A percentile compares a stretch with the other conserved stretches of the same genome.
phyloP scores from a whole-genome alignment of 53 echinoderm and acorn worm genomes.

The Holothuria leucospilota region DNA sequence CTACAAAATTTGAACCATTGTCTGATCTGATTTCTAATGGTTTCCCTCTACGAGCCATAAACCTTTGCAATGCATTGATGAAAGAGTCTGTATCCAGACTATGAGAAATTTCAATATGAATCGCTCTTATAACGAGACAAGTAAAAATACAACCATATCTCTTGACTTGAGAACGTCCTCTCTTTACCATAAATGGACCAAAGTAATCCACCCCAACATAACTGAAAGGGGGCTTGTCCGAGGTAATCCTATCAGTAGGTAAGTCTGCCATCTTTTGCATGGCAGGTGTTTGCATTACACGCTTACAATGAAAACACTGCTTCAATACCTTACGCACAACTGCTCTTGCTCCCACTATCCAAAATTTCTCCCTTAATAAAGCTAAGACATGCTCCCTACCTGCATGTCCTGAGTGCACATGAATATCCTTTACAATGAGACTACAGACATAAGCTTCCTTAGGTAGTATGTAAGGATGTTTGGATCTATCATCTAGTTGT shows the following conservation, averaged over 20 bases:
- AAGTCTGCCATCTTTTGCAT: conserved; percentile 64
- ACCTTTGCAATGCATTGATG: conserved; percentile 62
- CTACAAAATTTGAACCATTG: conserved; percentile 63
- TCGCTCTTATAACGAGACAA: conserved; percentile 57
- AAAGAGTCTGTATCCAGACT: conserved; percentile 61
- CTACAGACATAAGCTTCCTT: not conserved
- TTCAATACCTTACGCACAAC: conserved; percentile 17
- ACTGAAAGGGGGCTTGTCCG: conserved; percentile 58
- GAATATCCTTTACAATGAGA: conserved; percentile 35
- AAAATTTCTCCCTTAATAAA: conserved; percentile 49
- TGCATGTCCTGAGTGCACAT: conserved; percentile 39
- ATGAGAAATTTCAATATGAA: conserved; percentile 60
- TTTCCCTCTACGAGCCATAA: conserved; percentile 61
- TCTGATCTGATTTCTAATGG: conserved; percentile 55
- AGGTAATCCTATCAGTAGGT: conserved; percentile 51
- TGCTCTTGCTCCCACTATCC: conserved; percentile 51
- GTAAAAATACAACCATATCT: conserved; percentile 71
- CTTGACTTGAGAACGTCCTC: conserved; percentile 61
- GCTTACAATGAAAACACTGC: conserved; percentile 62
- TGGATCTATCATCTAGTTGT: not conserved
- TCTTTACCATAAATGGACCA: conserved; percentile 32
- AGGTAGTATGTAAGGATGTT: conserved; percentile 18
- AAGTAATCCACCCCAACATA: conserved; percentile 57
- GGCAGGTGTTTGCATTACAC: conserved; percentile 15
- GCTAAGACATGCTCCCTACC: conserved; percentile 53